Base-by-base conservation (phyloP, 2,113 vertebrate species). In the Forbesichthys agassizii region DNA sequence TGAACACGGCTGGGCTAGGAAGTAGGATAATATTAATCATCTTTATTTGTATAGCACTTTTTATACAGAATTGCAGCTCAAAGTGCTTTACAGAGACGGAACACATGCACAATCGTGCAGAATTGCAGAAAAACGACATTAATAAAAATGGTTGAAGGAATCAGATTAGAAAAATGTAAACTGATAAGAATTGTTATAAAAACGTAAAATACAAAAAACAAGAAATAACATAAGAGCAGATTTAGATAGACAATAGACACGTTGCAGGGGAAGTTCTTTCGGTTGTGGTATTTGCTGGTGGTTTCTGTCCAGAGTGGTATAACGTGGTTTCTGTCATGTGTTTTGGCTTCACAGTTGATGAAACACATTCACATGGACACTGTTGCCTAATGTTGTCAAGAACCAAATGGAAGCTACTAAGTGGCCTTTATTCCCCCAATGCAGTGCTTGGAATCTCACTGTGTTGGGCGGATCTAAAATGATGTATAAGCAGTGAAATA, bases 291-390 rank as follows among this genome's bases (percentile, higher is more conserved):
- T 74, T 74, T 36, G 68, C 75, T 74, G 60, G 72, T 42, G 68
- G 67, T 83, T 69, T 86, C 84, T 80, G 69, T 36, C 73, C 74
- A 69, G 73, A 36, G 58, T 86, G 78, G 80, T 86, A 84, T 56
- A 60, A 67, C 75, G 75, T 71, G 75, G 80, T 83, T 80, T 69
- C 58, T 83, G 62, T 51, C 18, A 33, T 42, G 11, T 42, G 36
- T 42, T 42, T 42, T 42, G 78, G 79, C 79, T 88, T 84, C 71
- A 80, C 66, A 79, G 82, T 61, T 71, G 75, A 87, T 74, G 75
- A 77, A 83, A 66, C 55, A 33, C 16, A n/a, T 33, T 14, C 3
- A 61, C 33, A 74, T 69, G 66, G 75, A 74, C 48, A 81, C 65
- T 54, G 14, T 79, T 57, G 76, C 67, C 68, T 66, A 14, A 56